These are phyloP conservation scores for Clarias macrocephalus DNA, from an alignment of 2,113 vertebrate genomes.

Conservation along the genomic window DNA sequence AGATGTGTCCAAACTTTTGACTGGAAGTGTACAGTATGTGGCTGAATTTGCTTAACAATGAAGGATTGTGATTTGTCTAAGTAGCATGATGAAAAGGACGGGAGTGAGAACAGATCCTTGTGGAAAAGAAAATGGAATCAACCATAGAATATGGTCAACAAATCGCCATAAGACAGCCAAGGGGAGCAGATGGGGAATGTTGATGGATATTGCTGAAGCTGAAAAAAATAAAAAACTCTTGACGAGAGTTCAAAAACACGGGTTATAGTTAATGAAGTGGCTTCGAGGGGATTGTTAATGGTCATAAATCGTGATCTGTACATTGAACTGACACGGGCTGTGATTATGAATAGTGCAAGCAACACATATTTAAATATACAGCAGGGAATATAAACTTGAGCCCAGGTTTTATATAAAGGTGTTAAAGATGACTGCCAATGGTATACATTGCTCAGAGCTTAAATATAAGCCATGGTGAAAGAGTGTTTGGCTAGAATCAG, in stretches of 20 bases:
- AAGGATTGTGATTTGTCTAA: neutral
- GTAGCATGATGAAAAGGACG: neutral
- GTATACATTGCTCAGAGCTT: neutral
- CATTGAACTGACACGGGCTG: neutral
- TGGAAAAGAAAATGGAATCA: neutral
- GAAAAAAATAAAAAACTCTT: neutral
- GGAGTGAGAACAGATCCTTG: slow-evolving; percentile 1
- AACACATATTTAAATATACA: neutral
- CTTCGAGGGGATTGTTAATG: neutral
- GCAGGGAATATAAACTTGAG: neutral
- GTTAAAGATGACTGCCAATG: neutral
- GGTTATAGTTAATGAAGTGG: neutral
- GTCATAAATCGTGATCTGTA: neutral
- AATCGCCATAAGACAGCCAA: neutral
- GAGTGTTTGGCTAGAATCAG: neutral
- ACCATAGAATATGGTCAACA: neutral
- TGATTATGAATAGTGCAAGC: neutral
- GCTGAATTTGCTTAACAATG: neutral
- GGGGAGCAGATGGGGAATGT: no score
- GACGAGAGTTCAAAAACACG: neutral
- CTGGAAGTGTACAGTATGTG: neutral
- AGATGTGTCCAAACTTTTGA: no score
- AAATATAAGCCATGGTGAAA: neutral
- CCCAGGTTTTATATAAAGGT: neutral
- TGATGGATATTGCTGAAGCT: neutral